Base-by-base conservation (phyloP, 2,797 vertebrate species). In the Falco berigora region DNA sequence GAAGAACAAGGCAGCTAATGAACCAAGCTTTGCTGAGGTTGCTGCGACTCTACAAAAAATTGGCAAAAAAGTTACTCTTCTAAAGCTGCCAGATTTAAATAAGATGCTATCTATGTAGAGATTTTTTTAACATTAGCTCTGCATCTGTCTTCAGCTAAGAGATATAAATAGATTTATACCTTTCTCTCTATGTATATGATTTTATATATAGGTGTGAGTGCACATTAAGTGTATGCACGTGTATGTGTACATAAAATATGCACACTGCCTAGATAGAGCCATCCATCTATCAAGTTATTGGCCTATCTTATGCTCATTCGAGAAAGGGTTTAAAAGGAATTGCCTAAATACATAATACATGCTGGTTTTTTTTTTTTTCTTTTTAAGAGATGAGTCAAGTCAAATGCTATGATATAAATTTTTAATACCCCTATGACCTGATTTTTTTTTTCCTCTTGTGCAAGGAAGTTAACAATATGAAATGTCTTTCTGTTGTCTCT, bases 371-470 rank as follows among this genome's bases (percentile, higher is more conserved):
- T 82, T 94, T 95, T 94, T 92, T 93, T 76, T 87, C 92, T 96
- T 92, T 94, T 96, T 84, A 96, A 96, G 95, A 92, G 94, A 96
- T 81, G 76, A 97, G 92, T 94, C 94, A 73, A 94, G 95, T 96
- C 92, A 80, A 88, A 61, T 77, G 93, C 93, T 94, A 64, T 34
- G 71, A 77, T 61, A 91, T 93, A 88, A 66, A 67, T 64, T 79
- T 95, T 97, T 74, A 88, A 91, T 82, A 72, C 78, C 76, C 79
- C 23, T 13, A 49, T 90, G 88, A 96, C 96, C 74, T 63, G 86
- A 77, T 92, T 90, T 85, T 94, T 88, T 67, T 91, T 77, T 67
- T 38, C 53, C 58, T 86, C 89, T 95, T 30, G 58, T n/a, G 53
- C 16, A 2, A 66, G 78, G 94, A 95, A 94, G 72, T 87, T 90